phyloP scores from a whole-genome alignment of 1,140 invertebrate genomes.

The Cydia strobilella region DNA sequence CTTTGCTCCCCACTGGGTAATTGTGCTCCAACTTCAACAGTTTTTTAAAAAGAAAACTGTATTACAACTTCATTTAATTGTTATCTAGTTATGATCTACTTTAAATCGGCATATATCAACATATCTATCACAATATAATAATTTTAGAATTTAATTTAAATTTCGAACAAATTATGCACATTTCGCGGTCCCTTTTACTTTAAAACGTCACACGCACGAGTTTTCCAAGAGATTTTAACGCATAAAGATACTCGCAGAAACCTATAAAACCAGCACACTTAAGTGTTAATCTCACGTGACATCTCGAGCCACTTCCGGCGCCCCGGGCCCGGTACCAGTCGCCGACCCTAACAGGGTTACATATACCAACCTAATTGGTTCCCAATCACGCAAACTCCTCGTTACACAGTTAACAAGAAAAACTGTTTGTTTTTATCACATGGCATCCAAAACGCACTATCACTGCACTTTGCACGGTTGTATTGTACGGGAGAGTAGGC shows the following conservation, averaged over 20 bases:
- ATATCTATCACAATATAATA: no score
- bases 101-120: no score
- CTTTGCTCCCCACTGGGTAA: no score
- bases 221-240: no score
- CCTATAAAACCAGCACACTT: slow-evolving; percentile 15
- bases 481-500: background rate
- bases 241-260: background rate
- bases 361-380: slow-evolving; percentile 9
- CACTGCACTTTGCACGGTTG: slow-evolving; percentile 12
- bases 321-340: slow-evolving; percentile 14
- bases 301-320: slow-evolving; percentile 1
- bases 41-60: no score
- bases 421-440: background rate
- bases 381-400: background rate
- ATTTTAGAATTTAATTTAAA: no score
- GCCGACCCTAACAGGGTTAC: background rate
- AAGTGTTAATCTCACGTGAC: slow-evolving; percentile 30
- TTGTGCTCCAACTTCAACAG: no score
- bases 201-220: no score
- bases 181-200: no score
- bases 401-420: background rate
- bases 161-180: no score
- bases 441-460: background rate
- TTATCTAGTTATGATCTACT: no score
- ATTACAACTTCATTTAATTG: no score